Base-by-base conservation (phyloP, 2,797 vertebrate genomes). In the Delichon dasypus region DNA sequence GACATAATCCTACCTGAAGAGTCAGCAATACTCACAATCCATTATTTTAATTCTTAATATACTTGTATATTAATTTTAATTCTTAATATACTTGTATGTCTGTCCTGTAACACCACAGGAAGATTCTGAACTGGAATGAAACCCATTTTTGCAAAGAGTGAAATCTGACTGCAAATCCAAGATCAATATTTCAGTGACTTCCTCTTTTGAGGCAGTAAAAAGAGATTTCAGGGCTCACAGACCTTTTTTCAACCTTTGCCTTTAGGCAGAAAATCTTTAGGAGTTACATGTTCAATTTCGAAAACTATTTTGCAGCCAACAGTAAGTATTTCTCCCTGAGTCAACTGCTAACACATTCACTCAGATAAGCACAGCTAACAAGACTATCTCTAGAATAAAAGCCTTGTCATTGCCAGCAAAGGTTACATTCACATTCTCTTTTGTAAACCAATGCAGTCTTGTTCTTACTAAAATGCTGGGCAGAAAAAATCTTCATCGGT, bases 321-420 rank as follows among this genome's bases (percentile, higher is more conserved):
- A 85, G 19, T 57, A 81, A 54, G 17, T 54, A 68, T 89, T 92
- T 79, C 47, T 89, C 11, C 55, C 38, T 27, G 26, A 85, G 27
- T 50, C 55, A 93, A 62, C 51, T 44, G 30, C 77, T 88, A 92
- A 73, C 5, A 25, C 38, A 82, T 93, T 90, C 40, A 82, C 92
- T 90, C 80, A 90, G 74, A 87, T 76, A 90, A 90, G 62, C 27
- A 72, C 25, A 84, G 54, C 21, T 84, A 94, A 72, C 45, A 81
- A 66, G 57, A 45, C 47, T 62, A 75, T 48, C 38, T 82, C 55
- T 40, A 87, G 67, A 62, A 94, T 88, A 60, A 81, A 51, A 12
- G 2, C n/a, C 38, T 61, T 86, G 62, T 44, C 47, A 40, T 58
- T 87, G 7, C 27, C 51, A 85, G 47, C 6, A 73, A 90, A 83